Conservation (phyloP, 2,113 vertebrate genomes). For the Puma concolor region DNA sequence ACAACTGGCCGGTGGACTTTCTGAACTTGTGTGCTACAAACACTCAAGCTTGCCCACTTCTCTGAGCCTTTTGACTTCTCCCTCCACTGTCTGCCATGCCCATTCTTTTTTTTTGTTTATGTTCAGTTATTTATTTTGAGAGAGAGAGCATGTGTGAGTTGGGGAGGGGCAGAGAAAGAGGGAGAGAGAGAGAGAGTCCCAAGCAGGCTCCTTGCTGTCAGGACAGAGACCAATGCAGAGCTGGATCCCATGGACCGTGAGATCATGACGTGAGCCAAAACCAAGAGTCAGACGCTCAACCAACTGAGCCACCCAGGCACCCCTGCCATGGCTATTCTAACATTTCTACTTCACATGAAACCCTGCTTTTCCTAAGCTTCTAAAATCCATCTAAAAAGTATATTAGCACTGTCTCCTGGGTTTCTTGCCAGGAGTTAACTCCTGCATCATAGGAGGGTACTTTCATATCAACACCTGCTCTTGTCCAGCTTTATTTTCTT, state of each 20-base stretch:
- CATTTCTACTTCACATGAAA: neutral
- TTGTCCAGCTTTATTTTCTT: neutral
- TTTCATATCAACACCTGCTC: neutral
- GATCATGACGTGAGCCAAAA: too few species aligned
- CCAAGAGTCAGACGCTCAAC: too few species aligned
- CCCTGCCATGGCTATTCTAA: neutral
- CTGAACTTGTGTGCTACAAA: neutral
- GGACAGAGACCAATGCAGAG: too few species aligned
- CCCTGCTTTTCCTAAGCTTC: neutral
- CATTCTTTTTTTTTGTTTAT: neutral
- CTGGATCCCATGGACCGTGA: too few species aligned
- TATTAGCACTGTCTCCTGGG: neutral
- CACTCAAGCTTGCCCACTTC: neutral
- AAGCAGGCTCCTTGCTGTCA: too few species aligned
- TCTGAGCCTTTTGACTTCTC: neutral
- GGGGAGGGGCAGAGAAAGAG: too few species aligned
- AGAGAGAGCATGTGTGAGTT: too few species aligned
- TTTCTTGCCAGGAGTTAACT: neutral
- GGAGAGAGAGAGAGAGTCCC: too few species aligned
- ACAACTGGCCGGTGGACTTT: neutral
- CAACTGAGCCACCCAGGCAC: too few species aligned
- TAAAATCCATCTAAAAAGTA: neutral
- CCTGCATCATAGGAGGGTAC: neutral
- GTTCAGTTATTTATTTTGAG: too few species aligned
- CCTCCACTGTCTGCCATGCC: neutral